A percentile compares a stretch with the other conserved stretches of the same genome.
phyloP scores from a whole-genome alignment of 2,888 invertebrate genomes.

The Parnassius mnemosyne region DNA sequence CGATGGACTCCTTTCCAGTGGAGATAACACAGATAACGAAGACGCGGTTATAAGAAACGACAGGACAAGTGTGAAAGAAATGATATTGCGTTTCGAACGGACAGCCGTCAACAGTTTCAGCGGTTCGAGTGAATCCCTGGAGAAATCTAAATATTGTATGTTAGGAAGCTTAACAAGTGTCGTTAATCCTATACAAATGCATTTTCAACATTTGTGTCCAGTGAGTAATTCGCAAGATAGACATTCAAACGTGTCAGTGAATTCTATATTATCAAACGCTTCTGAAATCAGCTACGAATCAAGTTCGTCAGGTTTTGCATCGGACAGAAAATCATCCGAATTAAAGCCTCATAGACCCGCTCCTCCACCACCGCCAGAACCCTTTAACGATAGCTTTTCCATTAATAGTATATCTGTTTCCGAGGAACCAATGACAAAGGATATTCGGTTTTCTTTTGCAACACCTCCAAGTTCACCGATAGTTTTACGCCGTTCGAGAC shows the following conservation, averaged over 20 bases:
- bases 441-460: conserved; percentile 59
- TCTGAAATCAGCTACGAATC: conserved; percentile 73
- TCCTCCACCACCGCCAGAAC: conserved; percentile 71
- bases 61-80: conserved; percentile 65
- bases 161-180: conserved; percentile 68
- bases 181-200: conserved; percentile 62
- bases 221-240: conserved; percentile 64
- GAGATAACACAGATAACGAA: conserved; percentile 60
- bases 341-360: conserved; percentile 67
- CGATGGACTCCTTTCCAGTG: conserved; percentile 56
- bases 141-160: conserved; percentile 54
- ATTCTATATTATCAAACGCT: conserved; percentile 72
- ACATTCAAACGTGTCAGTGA: conserved; percentile 73
- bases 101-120: conserved; percentile 51
- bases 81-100: conserved; percentile 71
- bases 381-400: conserved; percentile 57
- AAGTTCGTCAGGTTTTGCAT: conserved; percentile 74
- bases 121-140: conserved; percentile 63
- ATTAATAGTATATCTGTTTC: conserved; percentile 52
- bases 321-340: conserved; percentile 64
- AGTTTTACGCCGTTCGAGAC: conserved; percentile 59
- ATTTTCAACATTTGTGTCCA: conserved; percentile 65
- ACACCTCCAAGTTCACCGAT: conserved; percentile 66
- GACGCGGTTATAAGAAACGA: conserved; percentile 61
- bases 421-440: conserved; percentile 42